Evolutionary conservation across 2,113 vertebrate species (phyloP).

Genomic region (Saiga tatarica): DNA sequence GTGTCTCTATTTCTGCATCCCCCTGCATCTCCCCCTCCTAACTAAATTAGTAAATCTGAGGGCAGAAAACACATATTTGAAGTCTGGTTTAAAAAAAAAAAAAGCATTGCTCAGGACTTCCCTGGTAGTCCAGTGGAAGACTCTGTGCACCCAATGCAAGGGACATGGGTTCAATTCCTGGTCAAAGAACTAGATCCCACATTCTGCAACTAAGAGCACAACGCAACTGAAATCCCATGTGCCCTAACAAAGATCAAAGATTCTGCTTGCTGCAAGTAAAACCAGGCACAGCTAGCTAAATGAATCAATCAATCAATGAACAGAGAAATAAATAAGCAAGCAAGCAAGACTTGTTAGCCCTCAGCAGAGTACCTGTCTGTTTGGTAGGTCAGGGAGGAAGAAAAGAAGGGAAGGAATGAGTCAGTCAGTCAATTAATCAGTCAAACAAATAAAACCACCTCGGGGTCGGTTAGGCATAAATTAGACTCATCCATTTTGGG

Average conservation of each 20-base stretch:
- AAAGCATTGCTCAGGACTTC: background rate
- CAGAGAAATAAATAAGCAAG: background rate
- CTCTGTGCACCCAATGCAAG: background rate
- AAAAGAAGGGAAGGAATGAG: background rate
- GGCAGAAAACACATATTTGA: background rate
- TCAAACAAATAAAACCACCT: background rate
- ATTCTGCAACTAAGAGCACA: background rate
- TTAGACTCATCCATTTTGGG: background rate
- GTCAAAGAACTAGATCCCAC: background rate
- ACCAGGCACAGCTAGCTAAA: background rate
- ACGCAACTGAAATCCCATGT: background rate
- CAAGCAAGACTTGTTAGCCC: background rate
- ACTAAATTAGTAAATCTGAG: background rate
- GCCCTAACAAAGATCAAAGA: background rate
- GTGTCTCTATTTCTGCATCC: background rate
- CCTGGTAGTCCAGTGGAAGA: background rate
- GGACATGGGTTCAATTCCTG: background rate
- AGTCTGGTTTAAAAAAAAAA: no score
- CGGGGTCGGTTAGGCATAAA: background rate
- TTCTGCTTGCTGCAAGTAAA: background rate
- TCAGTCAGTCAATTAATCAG: background rate
- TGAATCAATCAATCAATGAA: background rate
- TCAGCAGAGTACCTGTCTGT: background rate
- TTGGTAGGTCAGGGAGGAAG: background rate
- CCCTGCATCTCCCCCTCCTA: no score